Evolutionary conservation across 1,140 invertebrate species (phyloP), one percentile per base, ranked within the genome.

Genomic region (Catajapyx aquilonaris): DNA sequence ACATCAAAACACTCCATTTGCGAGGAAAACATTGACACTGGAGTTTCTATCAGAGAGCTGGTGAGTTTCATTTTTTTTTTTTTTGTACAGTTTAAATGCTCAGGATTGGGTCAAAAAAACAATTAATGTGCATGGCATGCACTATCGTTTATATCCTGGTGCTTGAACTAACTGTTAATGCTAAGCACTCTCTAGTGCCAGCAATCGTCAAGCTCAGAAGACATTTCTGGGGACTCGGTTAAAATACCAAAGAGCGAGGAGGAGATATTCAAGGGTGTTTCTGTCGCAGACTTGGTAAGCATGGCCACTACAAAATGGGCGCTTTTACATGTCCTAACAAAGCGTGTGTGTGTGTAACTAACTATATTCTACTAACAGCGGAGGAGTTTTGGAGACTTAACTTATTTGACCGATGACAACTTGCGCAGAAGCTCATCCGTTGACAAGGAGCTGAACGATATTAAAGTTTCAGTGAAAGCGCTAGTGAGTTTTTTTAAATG

Each of bases 361-460:
- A 18, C 11, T 42, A 49, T 52, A 50, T 51, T 46, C 54, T 47
- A 51, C 50, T 57, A 55, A 55, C 56, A 69, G 66, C 65, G 67
- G 58, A 61, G 66, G 49, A 68, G 65, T 57, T 69, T 68, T 52
- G 64, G 65, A 46, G 65, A 69, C 57, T 59, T 69, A 47, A 66
- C 64, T 44, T 64, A 61, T 52, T 57, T 65, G 39, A 56, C 49
- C 22, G 60, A 61, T 45, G 57, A 54, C 47, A 55, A 53, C 44
- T 20, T 7, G 11, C 16, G 18, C 20, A 31, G 11, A 40, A 5
- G 40, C 37, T 5, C 35, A 41, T 28, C 23, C 7, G 23, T 28
- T 28, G 23, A 28, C 7, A 7, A 28, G 7, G 23, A 28, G 17
- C 36, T 34, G 19, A 20, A 22, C 33, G 22, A 30, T 37, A 18